Percentiles rank a stretch among this genome's conserved stretches.
Evolutionary conservation across 2,113 vertebrate genomes (phyloP).

Genomic region (Vulpes lagopus): DNA sequence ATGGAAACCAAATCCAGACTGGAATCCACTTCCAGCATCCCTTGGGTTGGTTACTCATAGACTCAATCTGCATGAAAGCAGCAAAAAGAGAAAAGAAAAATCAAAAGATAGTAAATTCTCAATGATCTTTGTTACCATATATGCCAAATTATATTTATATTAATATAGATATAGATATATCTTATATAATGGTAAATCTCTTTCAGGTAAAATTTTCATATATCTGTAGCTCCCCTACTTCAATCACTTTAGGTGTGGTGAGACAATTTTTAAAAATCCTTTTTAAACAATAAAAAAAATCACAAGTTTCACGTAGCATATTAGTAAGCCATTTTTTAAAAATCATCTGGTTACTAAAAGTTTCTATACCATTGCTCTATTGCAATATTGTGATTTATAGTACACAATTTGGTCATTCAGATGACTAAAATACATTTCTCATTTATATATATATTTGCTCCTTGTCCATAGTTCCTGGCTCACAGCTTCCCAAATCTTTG

Average conservation of each 20-base stretch:
- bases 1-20: conserved; percentile 67
- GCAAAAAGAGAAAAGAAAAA: neutral
- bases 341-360: neutral
- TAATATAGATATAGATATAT: no score
- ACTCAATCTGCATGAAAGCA: neutral
- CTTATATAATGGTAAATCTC: neutral
- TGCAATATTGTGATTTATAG: neutral
- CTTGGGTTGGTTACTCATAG: neutral
- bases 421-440: neutral
- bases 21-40: conserved; percentile 41
- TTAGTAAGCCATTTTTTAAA: neutral
- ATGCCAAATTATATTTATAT: neutral
- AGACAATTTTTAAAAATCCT: neutral
- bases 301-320: neutral
- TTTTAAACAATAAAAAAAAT: neutral
- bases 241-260: neutral
- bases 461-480: neutral
- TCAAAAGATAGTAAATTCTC: neutral
- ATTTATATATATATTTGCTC: neutral
- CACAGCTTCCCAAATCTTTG: neutral
- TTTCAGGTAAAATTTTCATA: neutral
- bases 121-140: neutral
- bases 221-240: neutral
- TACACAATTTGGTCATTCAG: neutral
- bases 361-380: neutral